Evolutionary conservation across 2,888 invertebrate genomes (phyloP), one percentile per base, ranked within the genome.

Genomic region (Asteroscopus sphinx): DNA sequence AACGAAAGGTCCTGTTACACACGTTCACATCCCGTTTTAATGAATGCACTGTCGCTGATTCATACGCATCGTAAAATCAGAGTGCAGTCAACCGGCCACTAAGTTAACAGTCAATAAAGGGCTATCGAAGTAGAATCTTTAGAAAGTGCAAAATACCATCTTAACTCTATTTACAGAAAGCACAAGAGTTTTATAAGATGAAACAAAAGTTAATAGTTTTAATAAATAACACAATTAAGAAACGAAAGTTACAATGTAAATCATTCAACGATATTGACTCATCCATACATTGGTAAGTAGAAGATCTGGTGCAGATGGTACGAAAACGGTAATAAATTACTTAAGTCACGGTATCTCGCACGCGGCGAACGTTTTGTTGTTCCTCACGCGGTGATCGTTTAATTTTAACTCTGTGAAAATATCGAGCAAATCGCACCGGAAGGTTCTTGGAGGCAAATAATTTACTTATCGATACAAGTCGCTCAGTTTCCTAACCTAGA

Each of bases 241-340:
- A 81, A 71, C 37, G 36, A 44, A 46, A 48, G 61, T n/a, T n/a
- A 79, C 68, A 76, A 71, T 79, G 78, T 86, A 87, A 87, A 90
- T 91, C 90, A 82, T 83, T 89, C 87, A 83, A 78, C 84, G 67
- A 76, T 80, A 88, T 83, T 87, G 88, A 87, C 82, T 90, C 87
- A 86, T 76, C 68, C 64, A 79, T 77, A 82, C 79, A 85, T 80
- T 82, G 80, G 81, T 80, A 66, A 83, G 79, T 84, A 84, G 81
- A 82, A 80, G 82, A 81, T 82, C 85, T 81, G 82, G 82, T 83
- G 79, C 84, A 86, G 85, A 88, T 85, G 88, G 82, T 81, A 81
- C 79, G 77, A 79, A 82, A 83, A 79, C 76, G 73, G 78, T 73
- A 80, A 89, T 91, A 89, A 91, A 91, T 90, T 79, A 76, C 66